Conservation (phyloP, 2,113 vertebrate species). For the Prinia subflava region DNA sequence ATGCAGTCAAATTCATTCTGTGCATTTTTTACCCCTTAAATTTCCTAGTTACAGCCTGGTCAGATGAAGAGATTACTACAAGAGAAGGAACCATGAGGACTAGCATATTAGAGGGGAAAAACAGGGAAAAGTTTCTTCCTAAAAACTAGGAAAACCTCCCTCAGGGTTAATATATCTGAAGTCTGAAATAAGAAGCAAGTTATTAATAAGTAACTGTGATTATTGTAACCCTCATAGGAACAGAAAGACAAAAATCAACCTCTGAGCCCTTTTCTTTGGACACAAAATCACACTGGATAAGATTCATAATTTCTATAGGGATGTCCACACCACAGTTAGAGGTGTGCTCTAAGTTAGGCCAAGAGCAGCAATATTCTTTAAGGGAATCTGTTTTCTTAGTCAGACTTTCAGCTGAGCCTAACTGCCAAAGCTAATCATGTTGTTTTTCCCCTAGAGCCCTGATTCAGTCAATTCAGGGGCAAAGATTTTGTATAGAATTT, state of each 20-base stretch:
- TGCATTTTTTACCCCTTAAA: background rate
- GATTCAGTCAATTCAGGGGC: constrained; percentile 61
- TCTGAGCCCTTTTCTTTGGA: background rate
- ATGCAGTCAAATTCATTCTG: background rate
- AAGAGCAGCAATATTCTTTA: background rate
- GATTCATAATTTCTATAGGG: background rate
- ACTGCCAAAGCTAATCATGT: constrained; percentile 55
- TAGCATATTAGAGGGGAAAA: background rate
- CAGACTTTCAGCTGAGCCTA: constrained; percentile 7
- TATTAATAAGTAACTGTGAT: background rate
- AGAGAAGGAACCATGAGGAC: background rate
- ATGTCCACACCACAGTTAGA: background rate
- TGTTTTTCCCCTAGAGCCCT: constrained; percentile 46
- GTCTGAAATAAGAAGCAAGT: background rate
- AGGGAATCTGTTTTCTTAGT: background rate
- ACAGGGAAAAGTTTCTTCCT: background rate
- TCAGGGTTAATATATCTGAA: background rate
- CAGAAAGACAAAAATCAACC: background rate
- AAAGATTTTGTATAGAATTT: constrained; percentile 65
- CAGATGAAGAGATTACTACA: background rate
- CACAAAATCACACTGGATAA: background rate
- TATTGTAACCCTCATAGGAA: background rate
- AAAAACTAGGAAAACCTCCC: background rate
- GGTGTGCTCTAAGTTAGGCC: background rate
- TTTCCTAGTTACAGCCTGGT: background rate